Percentiles rank a stretch among this genome's conserved stretches.
Conservation (phyloP, 2,888 invertebrate genomes). For the Lucinisca nassula region DNA sequence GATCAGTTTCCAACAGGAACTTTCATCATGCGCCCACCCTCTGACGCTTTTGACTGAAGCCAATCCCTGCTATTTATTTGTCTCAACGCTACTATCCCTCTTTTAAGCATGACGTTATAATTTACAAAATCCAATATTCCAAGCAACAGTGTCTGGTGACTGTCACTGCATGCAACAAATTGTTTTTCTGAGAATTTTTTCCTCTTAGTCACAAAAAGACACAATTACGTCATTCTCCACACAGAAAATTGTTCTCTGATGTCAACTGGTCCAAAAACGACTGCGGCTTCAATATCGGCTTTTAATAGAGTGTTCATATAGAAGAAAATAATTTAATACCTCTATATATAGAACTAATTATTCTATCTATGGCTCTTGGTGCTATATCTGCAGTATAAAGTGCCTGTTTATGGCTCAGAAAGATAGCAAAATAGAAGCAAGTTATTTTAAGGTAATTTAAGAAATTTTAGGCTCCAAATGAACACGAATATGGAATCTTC, state of each 20-base stretch:
- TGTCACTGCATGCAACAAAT: slow-evolving; percentile 14
- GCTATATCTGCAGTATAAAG: background rate
- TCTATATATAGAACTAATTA: slow-evolving; percentile 16
- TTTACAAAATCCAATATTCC: background rate
- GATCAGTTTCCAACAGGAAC: too few relatives aligned
- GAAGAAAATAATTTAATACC: slow-evolving; percentile 11
- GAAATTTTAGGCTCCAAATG: background rate
- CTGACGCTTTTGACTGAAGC: background rate
- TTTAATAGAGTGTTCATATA: background rate
- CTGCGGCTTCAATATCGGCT: slow-evolving; percentile 1
- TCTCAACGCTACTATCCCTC: background rate
- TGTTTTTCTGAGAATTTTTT: slow-evolving; percentile 11
- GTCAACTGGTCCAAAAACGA: slow-evolving; percentile 10
- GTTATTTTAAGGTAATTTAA: background rate
- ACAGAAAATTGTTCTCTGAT: slow-evolving; percentile 8
- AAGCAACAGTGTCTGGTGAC: slow-evolving; percentile 1
- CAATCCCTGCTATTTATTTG: background rate
- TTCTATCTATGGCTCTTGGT: background rate
- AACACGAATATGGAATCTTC: background rate
- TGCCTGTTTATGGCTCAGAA: background rate
- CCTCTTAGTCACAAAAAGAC: slow-evolving; percentile 19
- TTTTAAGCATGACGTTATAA: slow-evolving; percentile 3
- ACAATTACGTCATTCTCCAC: slow-evolving; percentile 2
- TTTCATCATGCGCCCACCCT: background rate
- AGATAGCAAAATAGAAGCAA: slow-evolving; percentile 2